Base-by-base conservation (phyloP, 2,797 vertebrate genomes). In the Manis javanica region DNA sequence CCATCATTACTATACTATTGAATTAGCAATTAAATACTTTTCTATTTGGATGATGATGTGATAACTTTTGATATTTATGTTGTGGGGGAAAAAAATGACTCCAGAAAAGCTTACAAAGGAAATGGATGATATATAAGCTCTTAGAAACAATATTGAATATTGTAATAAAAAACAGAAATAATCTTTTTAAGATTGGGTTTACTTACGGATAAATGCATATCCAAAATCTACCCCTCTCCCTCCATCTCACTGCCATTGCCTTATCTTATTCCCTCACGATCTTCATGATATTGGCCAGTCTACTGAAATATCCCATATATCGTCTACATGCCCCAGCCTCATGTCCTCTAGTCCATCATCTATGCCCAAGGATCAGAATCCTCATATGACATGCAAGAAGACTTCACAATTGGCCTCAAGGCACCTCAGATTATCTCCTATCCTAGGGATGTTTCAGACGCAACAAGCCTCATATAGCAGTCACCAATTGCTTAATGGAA, bases 1-100 rank as follows among this genome's bases (percentile, higher is more conserved):
- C 24, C 19, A 83, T 63, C 55, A 14, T 71, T 75, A 24, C 21
- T 42, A n/a, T 39, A 84, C 59, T 61, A 79, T 13, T 77, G 21
- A 79, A 83, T 95, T 79, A 94, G 75, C 15, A 85, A 82, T 90
- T 13, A 92, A 79, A 61, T 74, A 34, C 14, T 74, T 51, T 75
- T 74, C 59, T 49, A 91, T 51, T 91, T 78, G 77, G 37, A 46
- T 8, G 93, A 49, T 31, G 19, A 69, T 74, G 78, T 59, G n/a
- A 63, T 84, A 95, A 89, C 5, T 59, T 82, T 75, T 78, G 51
- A 39, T 77, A 96, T 29, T 95, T 87, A 69, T 15, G 49, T 39
- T 74, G 3, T 53, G 15, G 6, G 10, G 18, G 31, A 0, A 12
- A 26, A 26, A 37, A 37, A 3, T 63, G 57, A 10, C 1, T 5